Base-by-base conservation (phyloP, 2,888 invertebrate species). In the Galeopsomyia nigrocyanea region DNA sequence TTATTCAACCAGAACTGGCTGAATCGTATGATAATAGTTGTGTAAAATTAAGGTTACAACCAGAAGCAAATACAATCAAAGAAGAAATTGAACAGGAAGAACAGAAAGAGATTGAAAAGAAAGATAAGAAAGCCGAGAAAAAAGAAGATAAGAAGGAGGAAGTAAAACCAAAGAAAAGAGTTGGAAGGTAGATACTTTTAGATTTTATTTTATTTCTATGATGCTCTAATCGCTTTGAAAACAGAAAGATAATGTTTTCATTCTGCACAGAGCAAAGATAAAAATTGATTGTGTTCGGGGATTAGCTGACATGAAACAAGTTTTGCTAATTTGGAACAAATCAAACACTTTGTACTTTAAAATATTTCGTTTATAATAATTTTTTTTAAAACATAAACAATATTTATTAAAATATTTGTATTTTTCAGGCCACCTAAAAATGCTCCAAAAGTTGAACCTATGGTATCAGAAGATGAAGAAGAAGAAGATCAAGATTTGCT, bases 401-500 rank as follows among this genome's bases (percentile, higher is more conserved):
- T 16, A 46, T 39, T 39, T 39, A 13, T 39, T 46, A 50, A 64
- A 31, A 53, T 68, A 26, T 56, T 65, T 22, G 49, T 68, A 26
- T 56, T 65, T 39, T 21, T 55, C 39, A 87, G 87, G 64, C 85
- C 86, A 76, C 83, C 84, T 50, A 87, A 83, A 78, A 80, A 78
- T 71, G 77, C 75, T 22, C 76, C 74, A 26, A 84, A 86, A 79
- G 56, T 75, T 46, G 82, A 84, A 64, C 77, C 79, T 63, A 65
- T 80, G 61, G 57, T 80, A 69, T 83, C 86, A 3, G 86, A 85
- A 16, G 84, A 86, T 13, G 86, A 87, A 17, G 84, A 85, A 39
- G 87, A 86, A 39, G 88, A 88, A 22, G 88, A 89, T 79, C 82
- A 87, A 49, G 89, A 89, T 65, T 80, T 88, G 71, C 80, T 86